A percentile compares a stretch with the other conserved stretches of the same genome.
Conservation (phyloP, 2,888 invertebrate genomes). For the Adineta ricciae region DNA sequence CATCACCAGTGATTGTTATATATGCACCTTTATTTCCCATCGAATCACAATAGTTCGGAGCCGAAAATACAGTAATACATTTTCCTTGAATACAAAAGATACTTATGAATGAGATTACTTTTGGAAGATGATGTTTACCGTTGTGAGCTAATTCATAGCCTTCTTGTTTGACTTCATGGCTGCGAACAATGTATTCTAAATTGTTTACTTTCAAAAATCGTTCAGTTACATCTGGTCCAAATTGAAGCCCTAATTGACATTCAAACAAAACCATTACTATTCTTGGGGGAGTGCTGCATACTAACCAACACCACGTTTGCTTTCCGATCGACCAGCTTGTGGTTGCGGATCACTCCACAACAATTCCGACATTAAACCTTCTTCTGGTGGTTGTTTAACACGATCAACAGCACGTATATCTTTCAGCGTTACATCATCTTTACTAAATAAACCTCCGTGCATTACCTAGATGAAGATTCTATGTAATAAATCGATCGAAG, state of each 20-base stretch:
- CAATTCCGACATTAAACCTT: constrained; percentile 89
- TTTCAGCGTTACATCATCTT: constrained; percentile 79
- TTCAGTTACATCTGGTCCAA: constrained; percentile 66
- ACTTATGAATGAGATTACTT: neutral
- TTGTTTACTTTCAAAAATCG: constrained; percentile 70
- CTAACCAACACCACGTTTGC: constrained; percentile 91
- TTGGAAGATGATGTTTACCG: constrained; percentile 56
- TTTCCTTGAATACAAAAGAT: constrained; percentile 50
- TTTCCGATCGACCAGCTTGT: constrained; percentile 73
- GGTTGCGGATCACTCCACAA: constrained; percentile 97
- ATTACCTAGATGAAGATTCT: constrained; percentile 52
- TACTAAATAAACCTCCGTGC: constrained; percentile 95
- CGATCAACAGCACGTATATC: constrained; percentile 78
- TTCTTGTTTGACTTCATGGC: constrained; percentile 69
- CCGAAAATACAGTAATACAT: constrained; percentile 96
- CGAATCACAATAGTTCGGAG: constrained; percentile 98
- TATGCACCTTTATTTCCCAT: constrained; percentile 98
- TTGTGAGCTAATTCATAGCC: constrained; percentile 90
- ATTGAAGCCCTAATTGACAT: constrained; percentile 52
- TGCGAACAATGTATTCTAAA: constrained; percentile 82
- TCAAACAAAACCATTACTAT: too few species aligned
- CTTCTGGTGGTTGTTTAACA: constrained; percentile 90
- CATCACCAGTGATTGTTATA: constrained; percentile 80
- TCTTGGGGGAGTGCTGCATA: constrained; percentile 60
- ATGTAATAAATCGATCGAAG: neutral